Evolutionary conservation across 2,113 vertebrate species (phyloP), one percentile per base, ranked within the genome.

Genomic region (Takifugu bimaculatus): DNA sequence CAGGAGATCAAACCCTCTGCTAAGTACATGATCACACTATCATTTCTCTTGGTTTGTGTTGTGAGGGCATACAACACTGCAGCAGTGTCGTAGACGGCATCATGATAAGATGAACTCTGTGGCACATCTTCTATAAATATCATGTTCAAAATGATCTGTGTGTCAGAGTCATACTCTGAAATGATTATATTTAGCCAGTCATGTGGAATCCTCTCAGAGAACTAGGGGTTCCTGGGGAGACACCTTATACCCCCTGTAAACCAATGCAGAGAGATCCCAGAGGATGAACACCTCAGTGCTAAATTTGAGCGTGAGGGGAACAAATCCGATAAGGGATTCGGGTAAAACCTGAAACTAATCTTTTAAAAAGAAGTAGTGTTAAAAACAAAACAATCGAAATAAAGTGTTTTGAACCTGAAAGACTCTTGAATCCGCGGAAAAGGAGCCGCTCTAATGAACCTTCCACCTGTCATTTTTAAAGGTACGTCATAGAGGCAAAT

Each of bases 1-100:
- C 92, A 94, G 81, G 91, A 94, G 74, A 92, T 96, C 81, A 93
- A 94, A 68, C 78, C 91, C 1, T 93, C 93, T 44, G 92, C 91
- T 84, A 96, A 94, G 94, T 96, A 89, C 57, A 26, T 62, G 3
- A 26, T 50, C 29, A 32, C 68, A 70, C 48, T 50, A 25, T 20
- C 4, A 4, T 45, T 45, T 14, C 13, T 11, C 7, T 39, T 39
- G 7, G 35, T 39, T 20, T 39, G 35, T 39, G 35, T 39, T 39
- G 7, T 39, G 4, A 39, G 35, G 35, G 9, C 35, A 39, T 39
- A 39, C 35, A 39, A 11, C 32, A 15, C 11, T 52, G 25, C 5
- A 39, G 35, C 47, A 60, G 32, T 45, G 67, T 74, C 51, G 54
- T 49, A 62, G 76, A 66, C 60, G 56, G 63, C 44, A 47, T 54